Percentiles rank a stretch among this genome's conserved stretches.
These are phyloP conservation scores for Lanius collurio DNA, from an alignment of 2,113 vertebrate genomes.

Conservation along the genomic window DNA sequence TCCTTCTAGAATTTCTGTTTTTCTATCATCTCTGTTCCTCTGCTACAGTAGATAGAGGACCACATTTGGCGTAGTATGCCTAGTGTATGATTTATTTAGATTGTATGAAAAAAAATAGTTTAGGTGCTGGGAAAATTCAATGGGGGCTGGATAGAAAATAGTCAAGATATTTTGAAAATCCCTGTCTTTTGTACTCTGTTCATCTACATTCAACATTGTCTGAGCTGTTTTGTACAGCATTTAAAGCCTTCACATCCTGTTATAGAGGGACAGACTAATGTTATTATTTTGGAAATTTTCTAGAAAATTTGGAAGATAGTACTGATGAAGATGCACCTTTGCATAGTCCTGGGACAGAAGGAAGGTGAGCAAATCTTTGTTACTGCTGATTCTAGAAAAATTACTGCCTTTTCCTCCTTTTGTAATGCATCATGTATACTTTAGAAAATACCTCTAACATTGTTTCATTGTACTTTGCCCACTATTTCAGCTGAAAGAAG, in stretches of 20 bases:
- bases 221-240: background rate
- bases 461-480: background rate
- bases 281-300: conserved; percentile 38
- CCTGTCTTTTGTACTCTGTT: background rate
- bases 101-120: background rate
- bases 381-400: background rate
- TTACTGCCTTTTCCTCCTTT: background rate
- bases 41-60: background rate
- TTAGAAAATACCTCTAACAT: background rate
- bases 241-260: background rate
- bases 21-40: background rate
- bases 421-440: background rate
- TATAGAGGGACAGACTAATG: background rate
- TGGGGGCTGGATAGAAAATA: background rate
- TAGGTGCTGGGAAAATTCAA: background rate
- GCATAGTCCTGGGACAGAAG: conserved; percentile 87
- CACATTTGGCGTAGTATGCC: background rate
- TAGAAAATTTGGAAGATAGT: conserved; percentile 92
- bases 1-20: background rate
- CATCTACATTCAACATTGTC: background rate
- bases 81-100: background rate
- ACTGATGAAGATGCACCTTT: conserved; percentile 91
- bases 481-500: background rate
- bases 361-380: conserved; percentile 78
- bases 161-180: background rate